Evolutionary conservation across 2,113 vertebrate species (phyloP), one percentile per base, ranked within the genome.

Genomic region (Oreotrochilus melanogaster): DNA sequence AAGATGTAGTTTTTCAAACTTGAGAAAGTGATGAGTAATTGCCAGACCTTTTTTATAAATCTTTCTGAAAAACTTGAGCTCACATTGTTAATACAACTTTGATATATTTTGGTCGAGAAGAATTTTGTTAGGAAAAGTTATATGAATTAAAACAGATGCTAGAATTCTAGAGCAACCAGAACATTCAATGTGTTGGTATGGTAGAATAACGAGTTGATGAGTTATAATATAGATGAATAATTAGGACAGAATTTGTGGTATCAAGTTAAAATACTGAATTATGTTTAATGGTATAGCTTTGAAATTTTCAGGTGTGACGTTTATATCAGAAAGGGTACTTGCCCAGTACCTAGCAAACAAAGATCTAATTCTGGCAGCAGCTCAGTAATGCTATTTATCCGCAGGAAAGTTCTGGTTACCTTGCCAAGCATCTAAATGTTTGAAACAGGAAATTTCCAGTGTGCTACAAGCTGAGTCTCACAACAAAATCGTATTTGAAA

Each of bases 361-460:
- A 16, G 39, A 91, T 64, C 45, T 62, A 91, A 87, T 67, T 33
- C 51, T 71, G 18, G 75, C 50, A 1, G 5, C 61, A 91, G 56
- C 56, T 86, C 39, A 56, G 39, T 30, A 71, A 30, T 5, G 24
- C 48, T 21, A 37, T 64, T 51, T 48, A 92, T 92, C 88, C 74
- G 78, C 16, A 71, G 43, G 74, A 88, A 78, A 86, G 23, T 39
- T 67, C 76, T 84, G 73, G 30, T 56, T 66, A 89, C 61, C 24
- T 81, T 86, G 69, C 56, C 80, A 95, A 94, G 57, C 48, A 81
- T 64, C 48, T 91, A 60, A 78, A 54, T 51, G 78, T 35, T 56
- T 7, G 2, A 91, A 94, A 92, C 8, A 51, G 88, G 72, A 94
- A 88, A 93, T 95, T 93, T 94, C 92, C 91, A 95, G 56, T 21